Percentiles rank a stretch among this genome's conserved stretches.
These are phyloP conservation scores for Amblyjoppa proteus DNA, from an alignment of 2,888 invertebrate species.

Conservation along the genomic window DNA sequence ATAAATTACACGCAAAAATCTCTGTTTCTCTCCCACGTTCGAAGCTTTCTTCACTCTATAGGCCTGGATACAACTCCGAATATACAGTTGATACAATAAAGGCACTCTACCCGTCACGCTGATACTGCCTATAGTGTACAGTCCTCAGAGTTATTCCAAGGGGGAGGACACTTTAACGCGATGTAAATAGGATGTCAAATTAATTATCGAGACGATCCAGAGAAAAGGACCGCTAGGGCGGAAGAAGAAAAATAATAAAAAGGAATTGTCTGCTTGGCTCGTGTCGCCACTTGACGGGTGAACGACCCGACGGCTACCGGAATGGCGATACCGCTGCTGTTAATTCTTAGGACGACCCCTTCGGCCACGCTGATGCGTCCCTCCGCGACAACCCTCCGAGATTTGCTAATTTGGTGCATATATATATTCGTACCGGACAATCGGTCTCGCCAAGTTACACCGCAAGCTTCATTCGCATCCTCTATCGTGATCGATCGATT, in stretches of 20 bases:
- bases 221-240: background rate
- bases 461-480: conserved; percentile 40
- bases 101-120: too few species aligned
- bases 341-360: conserved; percentile 37
- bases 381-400: conserved; percentile 54
- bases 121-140: too few species aligned
- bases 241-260: conserved; percentile 13
- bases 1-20: conserved; percentile 42
- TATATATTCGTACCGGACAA: background rate
- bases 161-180: too few species aligned
- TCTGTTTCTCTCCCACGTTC: background rate
- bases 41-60: conserved; percentile 40
- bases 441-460: conserved; percentile 33
- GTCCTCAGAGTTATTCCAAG: too few species aligned
- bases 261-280: conserved; percentile 59
- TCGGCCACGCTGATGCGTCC: conserved; percentile 40
- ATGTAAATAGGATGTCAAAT: too few species aligned
- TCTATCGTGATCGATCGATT: conserved; percentile 52
- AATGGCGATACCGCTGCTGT: conserved; percentile 51
- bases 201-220: too few species aligned
- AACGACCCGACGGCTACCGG: conserved; percentile 55
- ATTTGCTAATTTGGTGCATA: conserved; percentile 44
- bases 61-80: too few species aligned
- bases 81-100: too few species aligned
- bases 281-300: conserved; percentile 68